Base-by-base conservation (phyloP, 2,113 vertebrate genomes). In the Thunnus maccoyii region DNA sequence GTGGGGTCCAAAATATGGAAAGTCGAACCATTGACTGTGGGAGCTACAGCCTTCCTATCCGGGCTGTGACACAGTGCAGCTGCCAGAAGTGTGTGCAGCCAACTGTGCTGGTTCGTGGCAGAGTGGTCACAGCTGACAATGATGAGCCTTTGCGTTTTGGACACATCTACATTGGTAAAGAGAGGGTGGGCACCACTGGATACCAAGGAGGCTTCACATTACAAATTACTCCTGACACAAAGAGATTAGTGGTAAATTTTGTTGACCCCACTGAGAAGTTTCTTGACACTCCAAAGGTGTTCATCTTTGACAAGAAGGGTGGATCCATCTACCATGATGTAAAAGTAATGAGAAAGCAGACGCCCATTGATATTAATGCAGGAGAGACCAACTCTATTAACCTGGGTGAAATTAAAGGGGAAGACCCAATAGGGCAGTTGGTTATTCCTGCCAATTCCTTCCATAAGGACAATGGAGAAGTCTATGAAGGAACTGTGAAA, bases 121-220 rank as follows among this genome's bases (percentile, higher is more conserved):
- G 96, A 46, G 96, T 97, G 79, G 95, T 95, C 12, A 94, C 97
- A 0, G 96, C 95, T 0, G 98, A 99, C 88, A 95, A 96, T 0
- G 80, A 93, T 0, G 97, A 99, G 68, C 98, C 98, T 3, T 88
- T 99, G 80, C 95, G 97, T 65, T 99, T 99, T 15, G 98, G 97
- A 11, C 93, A 95, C 78, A 97, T 99, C 86, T 96, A 96, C 69
- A 93, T 98, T 4, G 97, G 94, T 2, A 95, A 61, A 4, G 95
- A 96, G 69, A 93, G 96, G 46, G 92, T 95, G 0, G 97, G 98
- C 1, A 97, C 97, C 80, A 99, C 98, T 0, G 96, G 97, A 48
- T 98, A 96, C 94, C 96, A 96, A 85, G 98, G 98, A 4, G 96
- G 96, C 50, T 99, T 99, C 92, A 97, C 96, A 17, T 91, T 99